Evolutionary conservation across 2,113 vertebrate genomes (phyloP).

Genomic region (Scophthalmus maximus): DNA sequence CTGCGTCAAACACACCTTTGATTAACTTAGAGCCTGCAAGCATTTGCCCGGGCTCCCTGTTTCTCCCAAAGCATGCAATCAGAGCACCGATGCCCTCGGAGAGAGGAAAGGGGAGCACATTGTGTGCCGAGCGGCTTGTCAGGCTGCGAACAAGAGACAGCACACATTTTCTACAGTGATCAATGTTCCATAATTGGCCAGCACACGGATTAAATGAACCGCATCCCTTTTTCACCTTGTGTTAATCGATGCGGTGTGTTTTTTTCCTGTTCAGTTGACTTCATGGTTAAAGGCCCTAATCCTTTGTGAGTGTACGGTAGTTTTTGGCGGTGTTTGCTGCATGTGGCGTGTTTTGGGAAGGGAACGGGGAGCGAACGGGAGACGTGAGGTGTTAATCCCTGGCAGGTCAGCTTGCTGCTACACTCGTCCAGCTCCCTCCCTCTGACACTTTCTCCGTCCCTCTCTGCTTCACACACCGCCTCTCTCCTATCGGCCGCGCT

Average conservation of each 20-base stretch:
- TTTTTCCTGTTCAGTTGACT: conserved; percentile 65
- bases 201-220: conserved; percentile 56
- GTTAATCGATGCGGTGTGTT: conserved; percentile 62
- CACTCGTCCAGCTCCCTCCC: neutral
- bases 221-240: conserved; percentile 68
- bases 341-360: conserved; percentile 16
- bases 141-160: conserved; percentile 58
- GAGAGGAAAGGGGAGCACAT: conserved; percentile 37
- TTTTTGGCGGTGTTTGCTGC: conserved; percentile 23
- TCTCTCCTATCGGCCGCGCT: too few relatives aligned
- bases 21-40: conserved; percentile 65
- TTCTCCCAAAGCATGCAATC: conserved; percentile 61
- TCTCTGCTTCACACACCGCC: neutral
- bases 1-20: conserved; percentile 73
- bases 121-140: conserved; percentile 71
- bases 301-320: conserved; percentile 32
- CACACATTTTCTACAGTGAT: conserved; percentile 65
- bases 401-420: conserved; percentile 34
- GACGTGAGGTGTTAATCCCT: conserved; percentile 36
- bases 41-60: conserved; percentile 24
- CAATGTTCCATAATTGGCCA: conserved; percentile 70
- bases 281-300: conserved; percentile 29
- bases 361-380: conserved; percentile 37
- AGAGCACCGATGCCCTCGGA: conserved; percentile 43
- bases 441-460: conserved; percentile 9